Evolutionary conservation across 2,888 invertebrate genomes (phyloP).

Genomic region (Tinea semifulvella): DNA sequence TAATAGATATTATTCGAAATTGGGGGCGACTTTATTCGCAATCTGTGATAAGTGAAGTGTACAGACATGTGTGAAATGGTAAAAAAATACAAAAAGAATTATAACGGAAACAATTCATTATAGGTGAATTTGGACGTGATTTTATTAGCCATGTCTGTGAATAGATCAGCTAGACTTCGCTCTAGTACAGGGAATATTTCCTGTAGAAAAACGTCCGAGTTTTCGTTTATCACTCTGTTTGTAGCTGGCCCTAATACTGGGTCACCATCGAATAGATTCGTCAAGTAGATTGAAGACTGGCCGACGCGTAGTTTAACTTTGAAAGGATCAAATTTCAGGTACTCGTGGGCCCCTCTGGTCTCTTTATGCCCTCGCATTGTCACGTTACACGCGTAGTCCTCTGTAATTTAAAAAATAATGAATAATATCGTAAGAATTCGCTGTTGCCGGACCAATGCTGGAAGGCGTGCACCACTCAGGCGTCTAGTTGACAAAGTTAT

Average conservation of each 20-base stretch:
- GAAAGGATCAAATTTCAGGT: conserved; percentile 71
- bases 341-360: conserved; percentile 63
- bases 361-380: conserved; percentile 70
- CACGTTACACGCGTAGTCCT: conserved; percentile 71
- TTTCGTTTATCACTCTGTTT: conserved; percentile 73
- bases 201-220: conserved; percentile 70
- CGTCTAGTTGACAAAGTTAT: too few relatives aligned
- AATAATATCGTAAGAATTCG: too few relatives aligned
- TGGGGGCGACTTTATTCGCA: too few relatives aligned
- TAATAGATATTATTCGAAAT: too few relatives aligned
- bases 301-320: conserved; percentile 69
- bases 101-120: conserved; percentile 72
- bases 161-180: conserved; percentile 68
- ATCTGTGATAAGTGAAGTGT: too few relatives aligned
- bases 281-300: conserved; percentile 67
- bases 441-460: too few relatives aligned
- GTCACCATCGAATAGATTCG: conserved; percentile 74
- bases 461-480: too few relatives aligned
- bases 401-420: too few relatives aligned
- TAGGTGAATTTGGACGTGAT: conserved; percentile 75
- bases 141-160: conserved; percentile 75
- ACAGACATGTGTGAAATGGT: too few relatives aligned
- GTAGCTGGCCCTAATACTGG: conserved; percentile 71
- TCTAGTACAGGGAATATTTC: conserved; percentile 75
- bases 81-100: not conserved